A percentile compares a stretch with the other conserved stretches of the same genome.
phyloP scores from a whole-genome alignment of 2,888 invertebrate genomes.

The Phragmatobia fuliginosa region DNA sequence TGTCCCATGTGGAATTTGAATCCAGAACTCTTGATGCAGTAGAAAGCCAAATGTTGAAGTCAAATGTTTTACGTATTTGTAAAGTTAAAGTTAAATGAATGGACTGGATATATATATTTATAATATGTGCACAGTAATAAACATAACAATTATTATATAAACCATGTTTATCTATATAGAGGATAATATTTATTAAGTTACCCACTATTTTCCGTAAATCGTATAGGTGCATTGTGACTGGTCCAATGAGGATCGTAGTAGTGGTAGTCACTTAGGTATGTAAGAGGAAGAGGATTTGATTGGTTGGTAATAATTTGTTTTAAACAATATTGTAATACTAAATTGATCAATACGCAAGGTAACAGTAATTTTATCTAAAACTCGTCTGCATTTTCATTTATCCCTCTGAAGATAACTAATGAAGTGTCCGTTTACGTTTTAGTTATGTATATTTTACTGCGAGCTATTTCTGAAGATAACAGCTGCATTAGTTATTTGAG shows the following conservation, averaged over 20 bases:
- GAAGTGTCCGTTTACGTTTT: no score
- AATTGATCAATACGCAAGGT: not conserved
- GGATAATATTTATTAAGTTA: not conserved
- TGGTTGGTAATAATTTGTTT: not conserved
- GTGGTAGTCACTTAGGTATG: not conserved
- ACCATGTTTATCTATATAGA: not conserved
- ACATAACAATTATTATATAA: not conserved
- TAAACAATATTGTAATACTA: not conserved
- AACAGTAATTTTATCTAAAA: not conserved
- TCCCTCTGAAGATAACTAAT: no score
- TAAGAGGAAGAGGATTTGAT: not conserved
- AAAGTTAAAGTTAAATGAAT: not conserved
- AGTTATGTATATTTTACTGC: no score
- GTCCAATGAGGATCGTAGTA: not conserved
- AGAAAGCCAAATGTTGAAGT: no score
- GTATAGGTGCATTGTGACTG: not conserved
- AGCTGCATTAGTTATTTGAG: no score
- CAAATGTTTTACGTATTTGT: no score
- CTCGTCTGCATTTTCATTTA: no score
- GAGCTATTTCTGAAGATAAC: no score
- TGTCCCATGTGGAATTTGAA: no score
- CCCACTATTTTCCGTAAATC: not conserved
- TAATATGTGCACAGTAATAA: not conserved
- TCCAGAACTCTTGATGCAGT: no score
- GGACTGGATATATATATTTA: not conserved